Conservation (phyloP, 2,113 vertebrate species). For the Heloderma charlesbogerti region DNA sequence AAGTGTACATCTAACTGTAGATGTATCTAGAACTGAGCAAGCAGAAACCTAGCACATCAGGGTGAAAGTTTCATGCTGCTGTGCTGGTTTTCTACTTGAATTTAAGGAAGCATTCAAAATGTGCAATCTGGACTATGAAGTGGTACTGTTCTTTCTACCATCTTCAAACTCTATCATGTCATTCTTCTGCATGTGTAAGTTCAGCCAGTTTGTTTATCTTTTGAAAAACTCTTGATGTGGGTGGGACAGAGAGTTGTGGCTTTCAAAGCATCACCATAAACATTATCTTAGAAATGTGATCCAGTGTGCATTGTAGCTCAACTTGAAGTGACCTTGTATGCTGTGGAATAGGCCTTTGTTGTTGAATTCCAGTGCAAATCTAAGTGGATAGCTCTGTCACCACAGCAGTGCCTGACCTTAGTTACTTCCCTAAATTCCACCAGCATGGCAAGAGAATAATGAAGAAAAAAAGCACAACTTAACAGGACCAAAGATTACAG, state of each 20-base stretch:
- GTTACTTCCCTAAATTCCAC: background rate
- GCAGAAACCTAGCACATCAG: background rate
- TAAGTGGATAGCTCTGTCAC: background rate
- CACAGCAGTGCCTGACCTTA: background rate
- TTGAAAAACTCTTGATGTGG: background rate
- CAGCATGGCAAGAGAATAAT: background rate
- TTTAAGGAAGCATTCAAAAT: background rate
- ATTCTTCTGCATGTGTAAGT: background rate
- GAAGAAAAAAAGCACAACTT: background rate
- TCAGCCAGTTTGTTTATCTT: background rate
- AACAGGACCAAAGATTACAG: background rate
- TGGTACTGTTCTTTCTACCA: background rate
- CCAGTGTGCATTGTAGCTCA: slow-evolving; percentile 8
- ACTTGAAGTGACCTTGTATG: background rate
- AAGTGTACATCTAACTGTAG: background rate
- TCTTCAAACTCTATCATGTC: too few relatives aligned
- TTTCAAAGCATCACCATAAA: slow-evolving; percentile 6
- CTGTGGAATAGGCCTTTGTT: background rate
- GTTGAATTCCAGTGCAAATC: background rate
- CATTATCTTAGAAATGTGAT: slow-evolving; percentile 21
- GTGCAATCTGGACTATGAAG: background rate
- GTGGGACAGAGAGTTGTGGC: background rate
- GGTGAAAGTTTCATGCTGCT: background rate
- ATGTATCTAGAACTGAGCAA: background rate
- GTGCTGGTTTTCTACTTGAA: background rate